These are phyloP conservation scores for Bovichtus variegatus DNA, from an alignment of 2,797 vertebrate genomes.

Conservation along the genomic window DNA sequence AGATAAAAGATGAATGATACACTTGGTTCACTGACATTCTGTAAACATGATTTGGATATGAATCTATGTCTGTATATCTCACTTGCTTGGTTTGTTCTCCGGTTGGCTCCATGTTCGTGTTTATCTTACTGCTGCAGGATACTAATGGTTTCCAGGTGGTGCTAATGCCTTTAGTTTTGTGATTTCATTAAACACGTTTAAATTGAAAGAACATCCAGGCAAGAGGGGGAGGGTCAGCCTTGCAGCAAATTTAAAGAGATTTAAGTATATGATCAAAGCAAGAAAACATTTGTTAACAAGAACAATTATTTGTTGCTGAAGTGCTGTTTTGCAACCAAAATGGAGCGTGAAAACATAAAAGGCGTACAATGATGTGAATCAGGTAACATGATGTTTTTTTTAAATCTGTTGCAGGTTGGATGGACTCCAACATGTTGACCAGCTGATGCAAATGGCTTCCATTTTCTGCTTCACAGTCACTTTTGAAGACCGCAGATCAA, in stretches of 20 bases:
- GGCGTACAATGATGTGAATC: background rate
- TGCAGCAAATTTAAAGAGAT: constrained; percentile 3
- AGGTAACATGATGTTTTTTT: background rate
- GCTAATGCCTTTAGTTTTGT: constrained; percentile 30
- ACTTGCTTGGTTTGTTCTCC: background rate
- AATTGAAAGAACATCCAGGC: constrained; percentile 2
- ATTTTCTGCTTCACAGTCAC: background rate
- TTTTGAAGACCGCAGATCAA: background rate
- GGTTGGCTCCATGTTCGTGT: constrained; percentile 12
- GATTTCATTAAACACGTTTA: constrained; percentile 25
- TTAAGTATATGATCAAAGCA: background rate
- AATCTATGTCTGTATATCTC: background rate
- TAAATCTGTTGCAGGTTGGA: constrained; percentile 9
- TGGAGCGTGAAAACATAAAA: background rate
- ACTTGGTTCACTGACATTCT: constrained; percentile 10
- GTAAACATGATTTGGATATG: constrained; percentile 6
- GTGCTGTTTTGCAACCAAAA: background rate
- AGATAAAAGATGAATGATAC: constrained; percentile 18
- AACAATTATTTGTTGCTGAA: background rate
- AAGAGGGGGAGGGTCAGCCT: background rate
- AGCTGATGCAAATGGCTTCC: background rate
- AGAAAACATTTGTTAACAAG: constrained; percentile 14
- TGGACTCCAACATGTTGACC: background rate
- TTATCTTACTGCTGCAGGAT: constrained; percentile 43
- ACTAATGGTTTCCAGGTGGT: constrained; percentile 55